Evolutionary conservation across 2,113 vertebrate species (phyloP).

Genomic region (Montifringilla adamsi): DNA sequence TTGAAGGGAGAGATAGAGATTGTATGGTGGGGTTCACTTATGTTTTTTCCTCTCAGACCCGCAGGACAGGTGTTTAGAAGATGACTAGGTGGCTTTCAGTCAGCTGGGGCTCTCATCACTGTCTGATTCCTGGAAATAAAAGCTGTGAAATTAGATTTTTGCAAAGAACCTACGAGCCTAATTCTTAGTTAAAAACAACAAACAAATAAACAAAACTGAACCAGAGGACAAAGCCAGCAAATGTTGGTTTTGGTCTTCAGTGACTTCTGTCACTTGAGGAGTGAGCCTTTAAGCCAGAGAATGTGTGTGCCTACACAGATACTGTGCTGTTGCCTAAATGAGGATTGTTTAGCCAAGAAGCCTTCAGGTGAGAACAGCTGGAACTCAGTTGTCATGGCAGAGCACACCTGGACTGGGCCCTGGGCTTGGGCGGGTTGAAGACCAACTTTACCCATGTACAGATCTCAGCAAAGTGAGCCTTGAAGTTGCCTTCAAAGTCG

Average conservation of each 20-base stretch:
- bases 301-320: not conserved
- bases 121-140: not conserved
- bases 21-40: not conserved
- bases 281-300: not conserved
- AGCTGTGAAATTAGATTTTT: not conserved
- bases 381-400: not conserved
- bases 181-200: not conserved
- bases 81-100: not conserved
- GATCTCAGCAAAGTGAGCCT: not conserved
- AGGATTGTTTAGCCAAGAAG: not conserved
- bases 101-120: not conserved
- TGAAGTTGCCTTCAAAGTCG: not conserved
- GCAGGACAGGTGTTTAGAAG: not conserved
- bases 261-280: not conserved
- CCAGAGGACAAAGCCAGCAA: not conserved
- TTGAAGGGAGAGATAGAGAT: not conserved
- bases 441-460: not conserved
- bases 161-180: not conserved
- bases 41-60: not conserved
- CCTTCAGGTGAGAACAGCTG: not conserved
- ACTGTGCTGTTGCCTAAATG: not conserved
- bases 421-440: not conserved
- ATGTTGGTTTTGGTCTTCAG: not conserved
- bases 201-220: not conserved
- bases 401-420: not conserved